phyloP scores from a whole-genome alignment of 1,140 invertebrate genomes.

The Zaprionus ghesquierei region DNA sequence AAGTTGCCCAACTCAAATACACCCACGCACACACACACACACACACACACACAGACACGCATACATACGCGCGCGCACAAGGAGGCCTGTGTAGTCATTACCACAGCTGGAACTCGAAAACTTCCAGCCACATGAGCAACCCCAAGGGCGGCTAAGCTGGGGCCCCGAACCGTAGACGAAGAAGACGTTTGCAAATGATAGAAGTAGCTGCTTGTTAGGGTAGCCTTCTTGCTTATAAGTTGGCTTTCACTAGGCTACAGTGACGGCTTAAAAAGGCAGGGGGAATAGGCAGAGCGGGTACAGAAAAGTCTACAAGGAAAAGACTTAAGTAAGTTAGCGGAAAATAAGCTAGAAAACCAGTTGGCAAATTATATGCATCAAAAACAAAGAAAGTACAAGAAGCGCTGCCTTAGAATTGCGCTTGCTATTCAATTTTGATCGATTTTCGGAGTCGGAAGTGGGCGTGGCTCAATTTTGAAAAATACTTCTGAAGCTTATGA shows the following conservation, averaged over 20 bases:
- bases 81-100: conserved; percentile 3
- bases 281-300: background rate
- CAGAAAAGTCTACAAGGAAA: background rate
- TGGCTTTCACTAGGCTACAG: background rate
- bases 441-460: too few relatives aligned
- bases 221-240: background rate
- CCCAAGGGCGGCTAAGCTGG: conserved; percentile 3
- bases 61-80: background rate
- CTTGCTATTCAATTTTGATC: too few relatives aligned
- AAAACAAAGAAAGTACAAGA: too few relatives aligned
- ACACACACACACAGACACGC: background rate
- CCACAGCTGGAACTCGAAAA: conserved; percentile 18
- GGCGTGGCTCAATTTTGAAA: too few relatives aligned
- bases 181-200: conserved; percentile 16
- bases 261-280: background rate
- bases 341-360: too few relatives aligned
- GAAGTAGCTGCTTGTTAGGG: background rate
- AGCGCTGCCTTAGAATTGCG: too few relatives aligned
- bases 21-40: conserved; percentile 7
- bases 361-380: too few relatives aligned
- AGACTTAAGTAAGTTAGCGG: background rate
- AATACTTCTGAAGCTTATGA: too few relatives aligned
- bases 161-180: background rate
- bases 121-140: conserved; percentile 8
- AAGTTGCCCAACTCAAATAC: conserved; percentile 52